phyloP scores from a whole-genome alignment of 2,797 vertebrate species.

The Cirrhinus mrigala region DNA sequence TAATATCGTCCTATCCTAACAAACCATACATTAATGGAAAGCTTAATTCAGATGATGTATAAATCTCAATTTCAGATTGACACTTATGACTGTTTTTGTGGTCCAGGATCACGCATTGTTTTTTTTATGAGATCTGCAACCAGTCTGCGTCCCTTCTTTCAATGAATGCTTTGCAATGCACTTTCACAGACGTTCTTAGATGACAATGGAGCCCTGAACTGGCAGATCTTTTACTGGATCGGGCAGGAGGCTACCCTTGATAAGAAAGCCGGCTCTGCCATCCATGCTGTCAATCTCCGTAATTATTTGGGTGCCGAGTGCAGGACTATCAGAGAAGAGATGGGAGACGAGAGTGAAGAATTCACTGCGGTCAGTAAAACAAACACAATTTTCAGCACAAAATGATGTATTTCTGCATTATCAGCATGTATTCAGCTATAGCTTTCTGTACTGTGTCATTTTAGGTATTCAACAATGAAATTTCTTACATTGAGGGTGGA shows the following conservation, averaged over 20 bases:
- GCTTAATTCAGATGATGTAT: too few relatives aligned
- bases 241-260: constrained; percentile 94
- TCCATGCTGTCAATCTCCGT: constrained; percentile 95
- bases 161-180: too few relatives aligned
- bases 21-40: too few relatives aligned
- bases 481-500: constrained; percentile 97
- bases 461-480: constrained; percentile 93
- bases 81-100: too few relatives aligned
- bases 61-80: too few relatives aligned
- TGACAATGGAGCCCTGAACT: constrained; percentile 88
- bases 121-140: not conserved
- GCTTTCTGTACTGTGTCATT: not conserved
- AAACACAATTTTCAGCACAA: not conserved
- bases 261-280: constrained; percentile 96
- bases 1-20: too few relatives aligned
- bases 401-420: not conserved
- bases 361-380: constrained; percentile 86
- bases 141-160: not conserved
- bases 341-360: constrained; percentile 98
- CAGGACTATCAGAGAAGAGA: constrained; percentile 92
- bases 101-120: not conserved
- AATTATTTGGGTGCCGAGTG: constrained; percentile 95
- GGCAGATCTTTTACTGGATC: constrained; percentile 98
- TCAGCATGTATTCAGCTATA: too few relatives aligned
- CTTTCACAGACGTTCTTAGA: constrained; percentile 87